Percentiles rank a stretch among this genome's conserved stretches.
Conservation (phyloP, 2,797 vertebrate species). For the Sandelia bainsii region DNA sequence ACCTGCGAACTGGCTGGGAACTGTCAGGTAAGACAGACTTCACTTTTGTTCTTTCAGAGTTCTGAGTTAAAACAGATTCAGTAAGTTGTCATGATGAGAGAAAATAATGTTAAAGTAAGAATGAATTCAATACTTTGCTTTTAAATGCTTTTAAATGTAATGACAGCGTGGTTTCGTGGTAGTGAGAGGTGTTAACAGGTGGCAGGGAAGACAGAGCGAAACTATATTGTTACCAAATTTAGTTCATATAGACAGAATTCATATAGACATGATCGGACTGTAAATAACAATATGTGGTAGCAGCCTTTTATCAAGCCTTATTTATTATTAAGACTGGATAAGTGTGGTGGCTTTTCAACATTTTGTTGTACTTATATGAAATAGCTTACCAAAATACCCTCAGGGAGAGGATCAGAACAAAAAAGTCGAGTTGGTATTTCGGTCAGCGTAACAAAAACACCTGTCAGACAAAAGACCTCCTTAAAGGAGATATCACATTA, state of each 20-base stretch:
- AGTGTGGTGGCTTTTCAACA: neutral
- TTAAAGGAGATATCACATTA: conserved; percentile 61
- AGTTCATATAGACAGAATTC: neutral
- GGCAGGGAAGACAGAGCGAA: neutral
- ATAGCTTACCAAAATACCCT: conserved; percentile 50
- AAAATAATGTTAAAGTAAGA: neutral
- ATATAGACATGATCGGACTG: neutral
- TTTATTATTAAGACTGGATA: neutral
- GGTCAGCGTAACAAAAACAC: conserved; percentile 76
- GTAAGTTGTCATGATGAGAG: neutral
- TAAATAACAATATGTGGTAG: neutral
- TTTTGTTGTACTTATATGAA: conserved; percentile 16
- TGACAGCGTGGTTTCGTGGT: conserved; percentile 12
- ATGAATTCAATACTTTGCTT: neutral
- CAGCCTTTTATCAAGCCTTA: neutral
- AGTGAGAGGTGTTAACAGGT: conserved; percentile 14
- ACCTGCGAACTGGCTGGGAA: conserved; percentile 54
- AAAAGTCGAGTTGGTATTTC: conserved; percentile 75
- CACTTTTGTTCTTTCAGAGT: conserved; percentile 9
- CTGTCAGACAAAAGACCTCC: conserved; percentile 71
- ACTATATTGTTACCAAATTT: neutral
- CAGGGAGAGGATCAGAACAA: conserved; percentile 63
- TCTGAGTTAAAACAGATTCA: neutral
- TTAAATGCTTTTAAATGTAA: neutral
- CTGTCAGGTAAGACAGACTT: conserved; percentile 69